These are phyloP conservation scores for human (Homo sapiens) DNA, from an alignment of 2,113 vertebrate species.

Conservation along the genomic window GRCh38 chr5:83041001-83041500, in stretches of 20 bases:
- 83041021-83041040: background rate
- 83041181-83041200: constrained; percentile 42
- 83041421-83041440: background rate
- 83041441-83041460: background rate
- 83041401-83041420: constrained; percentile 9
- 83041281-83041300: constrained; percentile 1
- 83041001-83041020: constrained; percentile 23
- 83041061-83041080: constrained; percentile 51
- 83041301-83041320: background rate
- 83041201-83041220: constrained; percentile 48
- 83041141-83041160: constrained; percentile 41
- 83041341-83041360: constrained; percentile 33
- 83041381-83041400: background rate
- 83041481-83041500: background rate
- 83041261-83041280: constrained; percentile 54
- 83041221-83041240: constrained; percentile 43
- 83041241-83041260: constrained; percentile 12
- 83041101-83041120: background rate
- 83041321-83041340: background rate
- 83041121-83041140: constrained; percentile 7
- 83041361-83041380: background rate
- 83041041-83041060: constrained; percentile 47
- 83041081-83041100: constrained; percentile 47
- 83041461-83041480: background rate
- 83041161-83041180: background rate